Evolutionary conservation across 1,140 invertebrate species (phyloP).

Genomic region (Pseudomyrmex cubaensis): DNA sequence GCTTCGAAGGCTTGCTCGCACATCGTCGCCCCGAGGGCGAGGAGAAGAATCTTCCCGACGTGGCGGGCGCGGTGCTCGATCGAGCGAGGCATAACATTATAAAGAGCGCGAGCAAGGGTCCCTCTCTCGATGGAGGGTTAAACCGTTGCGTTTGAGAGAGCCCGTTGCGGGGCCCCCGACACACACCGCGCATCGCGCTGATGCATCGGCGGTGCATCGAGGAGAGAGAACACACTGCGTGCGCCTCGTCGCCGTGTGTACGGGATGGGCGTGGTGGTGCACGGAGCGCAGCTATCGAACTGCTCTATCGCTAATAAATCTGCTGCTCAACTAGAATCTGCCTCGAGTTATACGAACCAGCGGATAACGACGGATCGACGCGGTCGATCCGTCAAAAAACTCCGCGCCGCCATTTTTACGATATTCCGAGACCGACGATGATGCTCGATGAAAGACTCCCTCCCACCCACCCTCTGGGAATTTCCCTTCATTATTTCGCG

Average conservation of each 20-base stretch:
- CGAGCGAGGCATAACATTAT: constrained; percentile 65
- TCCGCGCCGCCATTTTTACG: constrained; percentile 50
- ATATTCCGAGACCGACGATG: constrained; percentile 7
- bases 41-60: constrained; percentile 54
- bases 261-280: constrained; percentile 80
- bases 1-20: constrained; percentile 32
- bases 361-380: constrained; percentile 66
- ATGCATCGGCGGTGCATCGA: constrained; percentile 43
- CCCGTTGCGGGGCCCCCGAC: constrained; percentile 11
- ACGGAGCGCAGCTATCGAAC: constrained; percentile 80
- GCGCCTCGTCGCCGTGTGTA: constrained; percentile 51
- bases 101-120: constrained; percentile 14
- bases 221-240: constrained; percentile 30
- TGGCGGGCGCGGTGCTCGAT: constrained; percentile 50
- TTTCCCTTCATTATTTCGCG: constrained; percentile 52
- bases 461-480: not conserved
- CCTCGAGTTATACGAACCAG: constrained; percentile 74
- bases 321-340: constrained; percentile 82
- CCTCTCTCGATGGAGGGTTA: constrained; percentile 22
- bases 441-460: not conserved
- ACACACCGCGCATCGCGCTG: constrained; percentile 24
- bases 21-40: constrained; percentile 56
- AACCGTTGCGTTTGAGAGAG: constrained; percentile 40
- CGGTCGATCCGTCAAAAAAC: constrained; percentile 61
- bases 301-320: constrained; percentile 82